These are phyloP conservation scores for Cephus pulcher DNA, from an alignment of 2,888 invertebrate genomes.

Conservation along the genomic window DNA sequence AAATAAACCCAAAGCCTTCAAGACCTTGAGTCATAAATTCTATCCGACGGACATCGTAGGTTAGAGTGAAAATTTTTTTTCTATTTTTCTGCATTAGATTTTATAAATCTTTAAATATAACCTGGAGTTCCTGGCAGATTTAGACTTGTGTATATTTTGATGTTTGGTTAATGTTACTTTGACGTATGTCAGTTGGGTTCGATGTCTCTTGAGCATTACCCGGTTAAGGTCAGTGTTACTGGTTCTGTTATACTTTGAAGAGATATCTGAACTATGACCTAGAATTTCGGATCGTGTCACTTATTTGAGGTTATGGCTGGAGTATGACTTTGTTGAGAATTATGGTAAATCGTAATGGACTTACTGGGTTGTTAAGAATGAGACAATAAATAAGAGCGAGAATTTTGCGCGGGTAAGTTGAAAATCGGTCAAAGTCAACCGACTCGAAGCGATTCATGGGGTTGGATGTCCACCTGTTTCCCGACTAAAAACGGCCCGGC, in stretches of 20 bases:
- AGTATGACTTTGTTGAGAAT: background rate
- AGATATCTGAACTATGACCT: background rate
- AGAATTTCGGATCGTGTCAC: background rate
- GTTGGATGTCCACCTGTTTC: conserved; percentile 62
- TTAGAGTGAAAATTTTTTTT: background rate
- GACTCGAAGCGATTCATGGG: conserved; percentile 21
- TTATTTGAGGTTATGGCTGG: background rate
- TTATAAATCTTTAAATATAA: background rate
- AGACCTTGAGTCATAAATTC: background rate
- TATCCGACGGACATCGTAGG: background rate
- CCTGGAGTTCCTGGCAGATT: background rate
- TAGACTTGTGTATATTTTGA: background rate
- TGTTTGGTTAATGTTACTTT: background rate
- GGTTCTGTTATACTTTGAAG: background rate
- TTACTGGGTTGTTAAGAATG: conserved; percentile 52
- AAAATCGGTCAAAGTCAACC: conserved; percentile 65
- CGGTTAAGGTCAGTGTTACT: background rate
- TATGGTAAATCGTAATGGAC: background rate
- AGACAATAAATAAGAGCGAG: conserved; percentile 24
- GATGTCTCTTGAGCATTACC: background rate
- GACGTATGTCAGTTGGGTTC: background rate
- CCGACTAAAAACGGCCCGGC: conserved; percentile 62
- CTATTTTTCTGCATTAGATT: background rate
- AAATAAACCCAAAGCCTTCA: background rate
- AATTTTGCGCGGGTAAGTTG: conserved; percentile 32